Base-by-base conservation (phyloP, 2,113 vertebrate genomes). In the Corythoichthys haematopterus region DNA sequence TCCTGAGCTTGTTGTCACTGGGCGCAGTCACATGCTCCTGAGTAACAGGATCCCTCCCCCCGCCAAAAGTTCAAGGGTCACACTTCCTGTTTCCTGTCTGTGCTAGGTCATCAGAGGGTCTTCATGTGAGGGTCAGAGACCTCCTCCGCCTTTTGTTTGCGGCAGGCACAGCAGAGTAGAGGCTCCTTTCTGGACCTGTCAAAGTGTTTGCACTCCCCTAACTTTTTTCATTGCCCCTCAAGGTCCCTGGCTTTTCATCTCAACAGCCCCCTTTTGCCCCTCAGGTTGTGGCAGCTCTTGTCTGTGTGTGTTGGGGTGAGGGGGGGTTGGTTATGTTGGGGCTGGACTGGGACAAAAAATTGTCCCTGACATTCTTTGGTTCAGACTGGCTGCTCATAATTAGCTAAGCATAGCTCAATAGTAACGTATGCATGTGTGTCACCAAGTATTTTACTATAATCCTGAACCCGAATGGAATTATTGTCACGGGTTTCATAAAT, bases 21-120 rank as follows among this genome's bases (percentile, higher is more conserved):
- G 60, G 64, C 69, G 63, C 50, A 48, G 70, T 80, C 81, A 86
- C 52, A 9, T 78, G 82, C 69, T 82, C 76, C 78, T 66, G 65
- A 78, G 84, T 77, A 86, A 84, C 80, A 77, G 48, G 74, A 84
- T 65, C 75, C 72, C 68, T 65, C 69, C 72, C 56, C 71, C 57
- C 59, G 10, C 36, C 37, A 51, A 64, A 38, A 78, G 89, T 88
- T 87, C 87, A 90, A 67, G 69, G 88, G 87, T 89, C 90, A 70
- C 73, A 86, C 87, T 93, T 92, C 92, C 91, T 90, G 90, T 92
- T 92, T 93, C 91, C 90, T 90, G 90, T 89, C 80, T 85, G 75
- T 72, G 71, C 79, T 75, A 72, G 90, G 88, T 91, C 91, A 88
- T 84, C 77, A 88, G 73, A 85, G 85, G 89, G 91, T 89, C 88